phyloP scores from a whole-genome alignment of 1,140 invertebrate genomes.

The Drosophila trapezifrons region DNA sequence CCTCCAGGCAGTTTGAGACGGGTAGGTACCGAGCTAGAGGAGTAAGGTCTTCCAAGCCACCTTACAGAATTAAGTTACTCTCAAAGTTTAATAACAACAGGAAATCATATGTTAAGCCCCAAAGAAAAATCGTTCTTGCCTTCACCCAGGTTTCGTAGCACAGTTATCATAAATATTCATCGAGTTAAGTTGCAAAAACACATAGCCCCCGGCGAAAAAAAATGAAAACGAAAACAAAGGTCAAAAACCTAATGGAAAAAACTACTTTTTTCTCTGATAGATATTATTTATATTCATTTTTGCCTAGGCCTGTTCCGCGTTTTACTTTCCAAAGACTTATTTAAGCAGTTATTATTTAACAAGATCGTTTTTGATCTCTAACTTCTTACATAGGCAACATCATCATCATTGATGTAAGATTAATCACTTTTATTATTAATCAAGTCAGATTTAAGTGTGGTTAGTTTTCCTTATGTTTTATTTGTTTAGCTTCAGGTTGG shows the following conservation, averaged over 20 bases:
- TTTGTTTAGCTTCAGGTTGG: no score
- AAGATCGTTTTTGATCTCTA: background rate
- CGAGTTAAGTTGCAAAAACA: background rate
- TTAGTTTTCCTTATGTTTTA: no score
- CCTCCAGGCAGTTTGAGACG: constrained; percentile 64
- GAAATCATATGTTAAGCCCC: background rate
- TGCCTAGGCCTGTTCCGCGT: background rate
- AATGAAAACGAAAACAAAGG: constrained; percentile 18
- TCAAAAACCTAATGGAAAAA: constrained; percentile 9
- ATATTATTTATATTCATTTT: background rate
- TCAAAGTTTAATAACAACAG: background rate
- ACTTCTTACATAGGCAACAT: no score
- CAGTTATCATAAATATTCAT: constrained; percentile 13
- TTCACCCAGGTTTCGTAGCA: background rate
- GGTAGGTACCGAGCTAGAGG: constrained; percentile 37
- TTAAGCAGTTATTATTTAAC: background rate
- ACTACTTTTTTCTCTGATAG: constrained; percentile 1
- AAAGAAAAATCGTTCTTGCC: background rate
- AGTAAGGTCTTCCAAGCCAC: no score
- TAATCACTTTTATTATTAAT: background rate
- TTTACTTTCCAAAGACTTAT: background rate
- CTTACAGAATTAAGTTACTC: background rate
- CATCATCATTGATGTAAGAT: background rate
- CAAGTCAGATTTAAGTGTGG: background rate
- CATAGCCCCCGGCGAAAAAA: background rate